Base-by-base conservation (phyloP, 2,113 vertebrate species). In the Aepyceros melampus region DNA sequence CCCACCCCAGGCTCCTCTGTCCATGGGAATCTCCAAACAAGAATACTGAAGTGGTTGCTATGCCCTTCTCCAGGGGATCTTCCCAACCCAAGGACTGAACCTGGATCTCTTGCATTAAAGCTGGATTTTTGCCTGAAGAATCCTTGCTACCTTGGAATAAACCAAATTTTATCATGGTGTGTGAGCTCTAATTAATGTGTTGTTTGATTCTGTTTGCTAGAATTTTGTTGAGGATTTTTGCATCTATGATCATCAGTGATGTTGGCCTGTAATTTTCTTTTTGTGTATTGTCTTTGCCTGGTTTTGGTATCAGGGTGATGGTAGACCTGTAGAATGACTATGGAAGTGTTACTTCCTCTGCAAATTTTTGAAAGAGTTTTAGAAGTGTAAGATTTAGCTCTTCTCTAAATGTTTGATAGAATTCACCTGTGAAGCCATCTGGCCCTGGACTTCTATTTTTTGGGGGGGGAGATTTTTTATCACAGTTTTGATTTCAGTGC, bases 51-150 rank as follows among this genome's bases (percentile, higher is more conserved):
- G 2, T 36, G 17, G 64, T 71, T 71, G 64, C 64, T 71, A 71
- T 11, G 17, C n/a, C n/a, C 64, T 71, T 71, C n/a, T 36, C 67
- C n/a, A 71, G 10, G n/a, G 5, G 19, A 36, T 71, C 67, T 71
- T 71, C n/a, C n/a, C 19, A 36, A 23, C 0, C 5, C n/a, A 71
- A 36, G n/a, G 67, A 71, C 0, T 0, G 0, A 71, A 71, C n/a
- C n/a, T 36, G 67, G 67, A 71, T 71, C n/a, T 71, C 67, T n/a
- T 71, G 19, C 36, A 74, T 40, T 74, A 74, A 1, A 74, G 19
- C 67, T 74, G 5, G 10, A 74, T 74, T 74, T 71, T 40, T 74
- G 19, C 67, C 5, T 40, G n/a, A 74, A 40, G 67, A 40, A 74
- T 74, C 2, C 67, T 74, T 74, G n/a, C n/a, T 23, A 40, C 67